Evolutionary conservation across 1,140 invertebrate genomes (phyloP).

Genomic region (Druon quercuslanigerum): DNA sequence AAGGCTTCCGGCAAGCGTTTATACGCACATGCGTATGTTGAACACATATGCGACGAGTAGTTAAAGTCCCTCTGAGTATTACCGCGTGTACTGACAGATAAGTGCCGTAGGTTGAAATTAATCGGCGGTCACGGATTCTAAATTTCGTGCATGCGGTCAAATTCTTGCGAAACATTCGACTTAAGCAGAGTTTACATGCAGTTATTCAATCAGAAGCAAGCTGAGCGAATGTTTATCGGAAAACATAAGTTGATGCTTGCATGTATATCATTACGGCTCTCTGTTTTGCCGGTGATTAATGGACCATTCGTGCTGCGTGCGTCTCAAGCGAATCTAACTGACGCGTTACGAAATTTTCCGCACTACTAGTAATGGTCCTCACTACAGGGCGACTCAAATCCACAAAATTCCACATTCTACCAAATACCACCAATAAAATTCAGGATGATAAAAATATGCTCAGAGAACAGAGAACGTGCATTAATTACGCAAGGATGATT

Average conservation of each 20-base stretch:
- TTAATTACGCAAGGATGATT: too few relatives aligned
- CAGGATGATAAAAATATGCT: too few relatives aligned
- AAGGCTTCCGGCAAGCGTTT: not conserved
- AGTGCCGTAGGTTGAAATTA: slow-evolving; percentile 64
- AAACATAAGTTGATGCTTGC: slow-evolving; percentile 44
- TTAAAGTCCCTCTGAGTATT: slow-evolving; percentile 49
- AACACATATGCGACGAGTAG: not conserved
- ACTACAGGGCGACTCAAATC: not conserved
- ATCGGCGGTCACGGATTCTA: slow-evolving; percentile 66
- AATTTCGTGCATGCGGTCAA: slow-evolving; percentile 60
- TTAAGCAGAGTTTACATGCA: slow-evolving; percentile 48
- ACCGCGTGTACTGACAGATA: slow-evolving; percentile 62
- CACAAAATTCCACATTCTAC: too few relatives aligned
- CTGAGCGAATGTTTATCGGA: slow-evolving; percentile 53
- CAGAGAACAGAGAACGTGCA: too few relatives aligned
- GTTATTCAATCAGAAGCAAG: slow-evolving; percentile 56
- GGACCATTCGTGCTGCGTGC: slow-evolving; percentile 41
- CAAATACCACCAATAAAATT: too few relatives aligned
- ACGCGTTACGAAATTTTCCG: slow-evolving; percentile 27
- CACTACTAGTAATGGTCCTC: not conserved
- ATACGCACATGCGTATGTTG: not conserved
- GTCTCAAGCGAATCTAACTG: slow-evolving; percentile 1
- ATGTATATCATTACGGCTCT: slow-evolving; percentile 44
- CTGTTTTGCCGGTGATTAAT: slow-evolving; percentile 35
- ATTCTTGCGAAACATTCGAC: slow-evolving; percentile 52